phyloP scores from a whole-genome alignment of 2,797 vertebrate species.

The Cyclura pinguis region DNA sequence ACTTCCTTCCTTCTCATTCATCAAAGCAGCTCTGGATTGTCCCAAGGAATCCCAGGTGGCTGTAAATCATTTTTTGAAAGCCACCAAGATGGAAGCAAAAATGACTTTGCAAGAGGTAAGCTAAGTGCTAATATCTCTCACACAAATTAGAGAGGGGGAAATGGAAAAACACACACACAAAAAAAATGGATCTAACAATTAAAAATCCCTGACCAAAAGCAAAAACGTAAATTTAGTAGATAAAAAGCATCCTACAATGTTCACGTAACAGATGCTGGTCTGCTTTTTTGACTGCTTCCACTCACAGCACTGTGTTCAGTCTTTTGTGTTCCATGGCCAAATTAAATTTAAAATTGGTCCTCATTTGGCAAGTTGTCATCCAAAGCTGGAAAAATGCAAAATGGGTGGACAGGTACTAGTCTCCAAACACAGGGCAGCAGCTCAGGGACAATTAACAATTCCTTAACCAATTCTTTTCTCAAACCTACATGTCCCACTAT shows the following conservation, averaged over 20 bases:
- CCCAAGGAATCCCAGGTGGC: no score
- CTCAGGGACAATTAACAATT: no score
- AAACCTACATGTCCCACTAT: not conserved
- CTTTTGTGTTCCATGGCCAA: not conserved
- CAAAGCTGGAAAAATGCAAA: not conserved
- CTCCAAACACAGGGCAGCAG: no score
- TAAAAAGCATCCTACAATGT: not conserved
- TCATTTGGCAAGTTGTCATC: not conserved
- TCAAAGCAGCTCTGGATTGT: no score
- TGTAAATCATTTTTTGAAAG: not conserved
- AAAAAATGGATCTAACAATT: not conserved
- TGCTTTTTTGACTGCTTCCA: not conserved
- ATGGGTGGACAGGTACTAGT: not conserved
- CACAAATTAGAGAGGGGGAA: not conserved
- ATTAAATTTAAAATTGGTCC: not conserved
- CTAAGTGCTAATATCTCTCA: not conserved
- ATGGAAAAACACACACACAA: no score
- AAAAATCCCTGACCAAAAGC: not conserved
- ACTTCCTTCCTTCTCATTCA: not conserved
- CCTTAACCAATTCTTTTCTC: not conserved
- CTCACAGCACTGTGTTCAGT: not conserved
- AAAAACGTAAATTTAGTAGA: not conserved
- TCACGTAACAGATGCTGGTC: no score
- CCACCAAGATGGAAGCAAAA: not conserved
- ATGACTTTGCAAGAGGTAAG: not conserved